Conservation (phyloP, 2,888 invertebrate species). For the Mylabris sibirica region DNA sequence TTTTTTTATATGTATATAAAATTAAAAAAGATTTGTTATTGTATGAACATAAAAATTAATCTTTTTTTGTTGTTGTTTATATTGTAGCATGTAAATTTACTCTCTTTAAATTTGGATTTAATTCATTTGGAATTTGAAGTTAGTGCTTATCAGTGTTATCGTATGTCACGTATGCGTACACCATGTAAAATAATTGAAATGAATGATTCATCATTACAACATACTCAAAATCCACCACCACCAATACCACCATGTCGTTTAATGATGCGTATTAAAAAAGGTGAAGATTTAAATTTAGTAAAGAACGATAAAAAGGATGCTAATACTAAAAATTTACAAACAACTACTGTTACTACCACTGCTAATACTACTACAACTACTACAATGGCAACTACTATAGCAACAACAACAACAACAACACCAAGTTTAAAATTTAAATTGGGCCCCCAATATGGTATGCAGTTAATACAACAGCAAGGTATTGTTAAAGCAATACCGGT, state of each 20-base stretch:
- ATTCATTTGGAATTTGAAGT: conserved; percentile 73
- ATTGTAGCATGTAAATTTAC: conserved; percentile 70
- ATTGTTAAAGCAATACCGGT: conserved; percentile 66
- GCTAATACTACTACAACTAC: not conserved
- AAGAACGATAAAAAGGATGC: conserved; percentile 54
- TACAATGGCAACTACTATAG: conserved; percentile 37
- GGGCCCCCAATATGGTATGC: conserved; percentile 63
- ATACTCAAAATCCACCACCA: conserved; percentile 64
- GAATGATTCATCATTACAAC: conserved; percentile 62
- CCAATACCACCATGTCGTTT: conserved; percentile 59
- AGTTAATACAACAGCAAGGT: conserved; percentile 66
- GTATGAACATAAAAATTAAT: not conserved
- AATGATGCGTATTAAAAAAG: conserved; percentile 37
- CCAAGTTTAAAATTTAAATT: conserved; percentile 53
- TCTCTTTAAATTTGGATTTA: conserved; percentile 70
- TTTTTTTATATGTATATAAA: no score
- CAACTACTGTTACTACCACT: not conserved
- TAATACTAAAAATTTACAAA: conserved; percentile 28
- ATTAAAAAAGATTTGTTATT: not conserved
- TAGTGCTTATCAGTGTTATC: conserved; percentile 85
- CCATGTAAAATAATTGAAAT: conserved; percentile 75
- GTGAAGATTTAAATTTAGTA: conserved; percentile 58
- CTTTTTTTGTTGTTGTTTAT: conserved; percentile 37
- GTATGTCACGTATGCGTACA: conserved; percentile 79
- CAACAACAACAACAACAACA: conserved; percentile 17